Evolutionary conservation across 2,113 vertebrate species (phyloP).

Genomic region (Xiphophorus hellerii): DNA sequence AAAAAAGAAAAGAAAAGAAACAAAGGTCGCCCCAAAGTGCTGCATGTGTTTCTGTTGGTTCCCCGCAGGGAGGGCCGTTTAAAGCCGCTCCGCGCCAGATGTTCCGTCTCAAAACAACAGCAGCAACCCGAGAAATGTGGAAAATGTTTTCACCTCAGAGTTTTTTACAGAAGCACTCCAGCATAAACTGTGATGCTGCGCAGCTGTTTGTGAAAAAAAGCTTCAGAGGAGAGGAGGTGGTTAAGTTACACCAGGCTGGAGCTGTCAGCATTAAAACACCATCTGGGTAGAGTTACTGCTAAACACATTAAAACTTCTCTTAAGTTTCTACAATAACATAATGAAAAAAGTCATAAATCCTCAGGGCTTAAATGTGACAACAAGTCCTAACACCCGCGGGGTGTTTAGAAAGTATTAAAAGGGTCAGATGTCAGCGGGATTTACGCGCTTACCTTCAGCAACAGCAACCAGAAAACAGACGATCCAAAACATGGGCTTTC

Average conservation of each 20-base stretch:
- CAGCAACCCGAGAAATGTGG: slow-evolving; percentile 7
- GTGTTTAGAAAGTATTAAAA: not conserved
- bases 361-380: not conserved
- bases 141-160: not conserved
- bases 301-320: not conserved
- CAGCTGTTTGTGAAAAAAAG: not conserved
- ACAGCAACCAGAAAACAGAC: slow-evolving; percentile 19
- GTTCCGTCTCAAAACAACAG: slow-evolving; percentile 55
- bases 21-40: not conserved
- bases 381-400: not conserved
- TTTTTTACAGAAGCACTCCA: not conserved
- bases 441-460: slow-evolving; percentile 42
- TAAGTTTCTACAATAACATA: too few relatives aligned
- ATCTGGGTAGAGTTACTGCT: not conserved
- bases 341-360: too few relatives aligned
- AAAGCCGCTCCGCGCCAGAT: slow-evolving; percentile 53
- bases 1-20: not conserved
- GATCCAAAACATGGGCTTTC: slow-evolving; percentile 19
- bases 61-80: slow-evolving; percentile 33
- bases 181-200: not conserved
- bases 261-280: not conserved
- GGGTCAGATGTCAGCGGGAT: not conserved
- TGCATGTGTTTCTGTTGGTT: slow-evolving; percentile 9
- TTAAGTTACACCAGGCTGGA: not conserved
- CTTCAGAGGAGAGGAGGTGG: not conserved